Conservation (phyloP, 2,113 vertebrate genomes). For the Coptodon bakossiorum region DNA sequence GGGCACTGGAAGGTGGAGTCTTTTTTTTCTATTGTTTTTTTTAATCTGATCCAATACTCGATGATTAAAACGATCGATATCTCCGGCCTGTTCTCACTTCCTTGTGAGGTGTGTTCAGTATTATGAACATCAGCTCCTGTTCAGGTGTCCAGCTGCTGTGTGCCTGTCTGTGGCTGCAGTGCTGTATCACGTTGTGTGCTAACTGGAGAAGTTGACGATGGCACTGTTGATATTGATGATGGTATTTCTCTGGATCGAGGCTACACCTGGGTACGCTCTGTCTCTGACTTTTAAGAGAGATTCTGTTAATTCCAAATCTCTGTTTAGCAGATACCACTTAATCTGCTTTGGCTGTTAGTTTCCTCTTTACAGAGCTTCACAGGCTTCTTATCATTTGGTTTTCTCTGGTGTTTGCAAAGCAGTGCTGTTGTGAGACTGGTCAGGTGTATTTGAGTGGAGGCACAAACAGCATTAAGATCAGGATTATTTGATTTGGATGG, state of each 20-base stretch:
- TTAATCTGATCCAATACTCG: background rate
- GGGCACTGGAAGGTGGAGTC: background rate
- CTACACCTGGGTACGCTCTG: accelerated
- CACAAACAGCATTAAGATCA: background rate
- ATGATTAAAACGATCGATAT: background rate
- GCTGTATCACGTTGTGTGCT: background rate
- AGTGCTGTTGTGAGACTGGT: background rate
- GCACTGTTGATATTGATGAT: background rate
- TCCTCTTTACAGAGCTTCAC: background rate
- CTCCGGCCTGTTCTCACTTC: background rate
- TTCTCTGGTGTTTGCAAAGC: background rate
- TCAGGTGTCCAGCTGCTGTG: background rate
- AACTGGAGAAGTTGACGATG: background rate
- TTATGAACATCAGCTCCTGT: background rate
- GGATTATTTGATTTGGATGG: background rate
- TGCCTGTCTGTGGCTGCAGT: background rate
- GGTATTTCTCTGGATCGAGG: background rate
- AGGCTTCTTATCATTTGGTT: background rate
- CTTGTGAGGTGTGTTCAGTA: background rate
- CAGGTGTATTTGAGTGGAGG: background rate
- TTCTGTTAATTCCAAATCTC: background rate
- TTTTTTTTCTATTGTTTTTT: background rate
- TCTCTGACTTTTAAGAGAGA: background rate
- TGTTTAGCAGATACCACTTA: background rate
- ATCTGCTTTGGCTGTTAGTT: background rate